Percentiles rank a stretch among this genome's conserved stretches.
Conservation (phyloP, 2,888 invertebrate genomes). For the Geophilus truncorum region DNA sequence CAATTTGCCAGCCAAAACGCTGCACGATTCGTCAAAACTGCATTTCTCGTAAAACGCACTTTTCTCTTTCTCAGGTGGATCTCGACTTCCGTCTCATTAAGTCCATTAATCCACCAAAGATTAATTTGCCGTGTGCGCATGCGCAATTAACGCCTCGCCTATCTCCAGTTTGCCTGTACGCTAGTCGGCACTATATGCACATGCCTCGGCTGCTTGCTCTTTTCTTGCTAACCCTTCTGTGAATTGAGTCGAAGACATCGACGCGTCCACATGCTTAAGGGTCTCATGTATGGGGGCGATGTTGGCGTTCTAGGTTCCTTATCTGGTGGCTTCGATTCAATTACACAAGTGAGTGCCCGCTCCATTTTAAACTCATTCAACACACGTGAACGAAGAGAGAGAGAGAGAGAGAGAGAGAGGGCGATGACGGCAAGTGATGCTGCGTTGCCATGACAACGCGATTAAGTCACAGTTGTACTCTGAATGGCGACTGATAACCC, state of each 20-base stretch:
- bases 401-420: neutral
- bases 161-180: neutral
- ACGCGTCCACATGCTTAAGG: neutral
- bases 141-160: neutral
- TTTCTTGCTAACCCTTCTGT: neutral
- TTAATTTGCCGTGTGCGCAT: neutral
- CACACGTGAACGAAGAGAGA: neutral
- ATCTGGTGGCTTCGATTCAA: constrained; percentile 6
- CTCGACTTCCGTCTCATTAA: neutral
- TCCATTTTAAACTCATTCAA: constrained; percentile 18
- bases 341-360: constrained; percentile 14
- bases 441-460: constrained; percentile 3
- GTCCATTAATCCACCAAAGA: constrained; percentile 1
- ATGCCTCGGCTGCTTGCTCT: too few relatives aligned
- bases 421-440: neutral
- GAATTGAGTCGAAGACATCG: neutral
- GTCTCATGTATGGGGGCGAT: neutral
- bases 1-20: neutral
- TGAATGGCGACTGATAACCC: constrained; percentile 1
- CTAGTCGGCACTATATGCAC: neutral
- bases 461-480: constrained; percentile 12
- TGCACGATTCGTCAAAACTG: neutral
- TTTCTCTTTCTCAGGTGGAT: neutral
- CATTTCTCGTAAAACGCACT: too few relatives aligned
- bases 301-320: neutral